Evolutionary conservation across 2,113 vertebrate genomes (phyloP), one percentile per base, ranked within the genome.

Genomic region (Mionectes macconnelli): DNA sequence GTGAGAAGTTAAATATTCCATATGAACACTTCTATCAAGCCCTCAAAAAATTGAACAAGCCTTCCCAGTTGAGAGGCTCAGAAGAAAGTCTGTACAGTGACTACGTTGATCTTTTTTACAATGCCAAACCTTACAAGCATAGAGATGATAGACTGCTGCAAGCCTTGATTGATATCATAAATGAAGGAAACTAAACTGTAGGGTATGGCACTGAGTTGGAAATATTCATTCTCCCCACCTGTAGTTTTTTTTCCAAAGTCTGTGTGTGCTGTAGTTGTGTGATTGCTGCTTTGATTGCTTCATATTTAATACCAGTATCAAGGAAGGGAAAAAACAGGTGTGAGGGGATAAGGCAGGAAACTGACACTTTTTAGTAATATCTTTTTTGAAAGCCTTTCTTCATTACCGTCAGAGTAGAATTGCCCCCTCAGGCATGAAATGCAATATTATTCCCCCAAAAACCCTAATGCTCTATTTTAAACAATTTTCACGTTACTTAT

Each of bases 71-170:
- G 39, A 97, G 94, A 60, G 98, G 98, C 94, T 96, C 98, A 0
- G 98, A 98, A 75, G 98, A 98, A 96, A 98, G 91, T 78, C 96
- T 99, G 66, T 99, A 99, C 93, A 99, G 97, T 72, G 98, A 99
- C 98, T 99, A 99, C 40, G 98, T 98, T 11, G 99, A 99, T 42
- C 98, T 98, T 93, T 99, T 99, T 97, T 99, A 99, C 96, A 99
- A 98, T 82, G 97, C 94, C 75, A 99, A 99, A 97, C 98, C 98
- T 4, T 99, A 99, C 93, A 98, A 98, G 94, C 99, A 99, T 97
- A 98, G 99, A 96, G 99, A 99, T 88, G 99, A 99, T 92, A 98
- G 98, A 93, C 98, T 99, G 97, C 97, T 99, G 75, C 99, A 99
- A 95, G 99, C 99, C 4, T 97, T 99, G 84, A 98, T 99, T 63